phyloP scores from a whole-genome alignment of 1,140 invertebrate genomes.

The Antheraea mylitta region DNA sequence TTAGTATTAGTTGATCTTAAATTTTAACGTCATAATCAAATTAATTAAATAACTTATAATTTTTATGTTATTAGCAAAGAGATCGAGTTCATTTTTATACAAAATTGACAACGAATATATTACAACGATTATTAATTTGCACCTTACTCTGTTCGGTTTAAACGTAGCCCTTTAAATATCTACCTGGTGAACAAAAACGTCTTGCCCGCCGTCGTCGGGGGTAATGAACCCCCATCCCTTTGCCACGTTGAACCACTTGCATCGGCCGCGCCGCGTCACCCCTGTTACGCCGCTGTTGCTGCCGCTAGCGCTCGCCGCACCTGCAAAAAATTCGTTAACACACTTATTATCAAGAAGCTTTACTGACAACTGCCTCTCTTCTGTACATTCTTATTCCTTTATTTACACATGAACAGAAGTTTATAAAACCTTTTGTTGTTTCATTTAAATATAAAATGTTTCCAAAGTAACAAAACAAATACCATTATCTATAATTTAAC shows the following conservation, averaged over 20 bases:
- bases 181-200: slow-evolving; percentile 96
- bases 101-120: background rate
- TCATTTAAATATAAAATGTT: background rate
- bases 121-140: slow-evolving; percentile 3
- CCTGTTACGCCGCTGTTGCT: slow-evolving; percentile 45
- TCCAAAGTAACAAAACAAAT: background rate
- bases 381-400: slow-evolving; percentile 10
- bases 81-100: background rate
- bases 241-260: slow-evolving; percentile 96
- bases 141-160: background rate
- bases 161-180: slow-evolving; percentile 12
- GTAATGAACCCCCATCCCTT: slow-evolving; percentile 96
- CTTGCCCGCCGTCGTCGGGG: slow-evolving; percentile 90
- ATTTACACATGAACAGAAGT: background rate
- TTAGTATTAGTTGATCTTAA: background rate
- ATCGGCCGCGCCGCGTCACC: slow-evolving; percentile 85
- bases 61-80: background rate
- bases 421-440: background rate
- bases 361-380: slow-evolving; percentile 13
- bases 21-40: background rate
- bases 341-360: slow-evolving; percentile 13
- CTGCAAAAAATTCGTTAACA: slow-evolving; percentile 39
- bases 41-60: background rate
- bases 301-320: slow-evolving; percentile 42
- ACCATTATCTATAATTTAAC: slow-evolving; percentile 1